phyloP scores from a whole-genome alignment of 1,140 invertebrate genomes.

The Leguminivora glycinivorella region DNA sequence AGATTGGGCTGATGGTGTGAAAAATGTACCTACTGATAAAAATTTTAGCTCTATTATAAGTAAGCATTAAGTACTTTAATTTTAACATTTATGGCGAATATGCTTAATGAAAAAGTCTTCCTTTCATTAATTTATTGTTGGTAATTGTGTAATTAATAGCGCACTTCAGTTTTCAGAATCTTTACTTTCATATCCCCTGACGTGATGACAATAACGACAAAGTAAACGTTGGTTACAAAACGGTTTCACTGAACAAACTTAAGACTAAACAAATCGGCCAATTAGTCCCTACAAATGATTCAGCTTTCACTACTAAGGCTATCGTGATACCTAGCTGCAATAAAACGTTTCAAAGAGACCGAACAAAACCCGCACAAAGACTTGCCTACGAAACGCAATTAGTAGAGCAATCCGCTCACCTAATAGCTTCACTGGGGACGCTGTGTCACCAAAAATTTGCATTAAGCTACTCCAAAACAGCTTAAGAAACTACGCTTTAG shows the following conservation, averaged over 20 bases:
- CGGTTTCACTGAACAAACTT: neutral
- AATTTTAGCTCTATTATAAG: no score
- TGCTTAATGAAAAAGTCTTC: no score
- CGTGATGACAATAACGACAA: neutral
- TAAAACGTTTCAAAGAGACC: slow-evolving; percentile 47
- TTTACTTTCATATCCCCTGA: neutral
- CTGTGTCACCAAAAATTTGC: slow-evolving; percentile 74
- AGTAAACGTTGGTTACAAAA: neutral
- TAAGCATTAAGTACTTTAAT: no score
- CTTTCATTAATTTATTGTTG: no score
- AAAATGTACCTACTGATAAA: no score
- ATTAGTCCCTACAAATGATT: slow-evolving; percentile 28
- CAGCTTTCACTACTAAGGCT: slow-evolving; percentile 40
- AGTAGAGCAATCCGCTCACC: slow-evolving; percentile 64
- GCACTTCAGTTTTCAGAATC: neutral
- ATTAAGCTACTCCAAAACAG: slow-evolving; percentile 52
- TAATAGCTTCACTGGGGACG: slow-evolving; percentile 66
- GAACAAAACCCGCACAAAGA: slow-evolving; percentile 64
- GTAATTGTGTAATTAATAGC: no score
- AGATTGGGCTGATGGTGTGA: no score
- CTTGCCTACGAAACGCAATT: slow-evolving; percentile 74
- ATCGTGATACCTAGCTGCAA: slow-evolving; percentile 34
- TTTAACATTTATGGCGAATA: no score
- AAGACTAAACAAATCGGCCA: slow-evolving; percentile 15
- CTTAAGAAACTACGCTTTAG: slow-evolving; percentile 36